These are phyloP conservation scores for Chlorops oryzae DNA, from an alignment of 1,140 invertebrate genomes.

Conservation along the genomic window DNA sequence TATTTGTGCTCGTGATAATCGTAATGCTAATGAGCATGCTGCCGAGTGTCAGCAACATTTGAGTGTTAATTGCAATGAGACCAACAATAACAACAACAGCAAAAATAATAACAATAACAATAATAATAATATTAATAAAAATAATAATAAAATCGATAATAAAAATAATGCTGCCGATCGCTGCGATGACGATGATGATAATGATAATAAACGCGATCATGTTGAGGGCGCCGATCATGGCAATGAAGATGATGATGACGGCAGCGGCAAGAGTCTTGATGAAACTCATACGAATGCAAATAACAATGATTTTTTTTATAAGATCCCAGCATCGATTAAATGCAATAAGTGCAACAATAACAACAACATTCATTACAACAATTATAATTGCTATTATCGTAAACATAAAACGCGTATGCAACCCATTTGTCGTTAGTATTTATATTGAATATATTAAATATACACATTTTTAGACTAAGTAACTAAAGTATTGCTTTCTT, in stretches of 20 bases:
- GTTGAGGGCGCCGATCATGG: neutral
- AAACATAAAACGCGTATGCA: constrained; percentile 47
- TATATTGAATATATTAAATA: no score
- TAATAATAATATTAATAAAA: neutral
- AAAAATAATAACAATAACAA: constrained; percentile 9
- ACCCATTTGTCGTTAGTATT: constrained; percentile 48
- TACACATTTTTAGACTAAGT: no score
- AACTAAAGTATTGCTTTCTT: constrained; percentile 9
- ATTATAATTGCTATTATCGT: constrained; percentile 46
- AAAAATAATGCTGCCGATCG: neutral
- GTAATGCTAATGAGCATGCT: constrained; percentile 36
- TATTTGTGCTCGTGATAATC: constrained; percentile 22
- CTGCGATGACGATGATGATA: no score
- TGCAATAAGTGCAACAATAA: constrained; percentile 44
- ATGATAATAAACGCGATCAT: neutral
- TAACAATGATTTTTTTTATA: constrained; percentile 7
- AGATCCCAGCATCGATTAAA: constrained; percentile 25
- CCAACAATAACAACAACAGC: constrained; percentile 13
- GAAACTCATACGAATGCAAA: neutral
- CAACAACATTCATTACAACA: constrained; percentile 44
- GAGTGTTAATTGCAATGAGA: constrained; percentile 8
- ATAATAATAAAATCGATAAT: constrained; percentile 1
- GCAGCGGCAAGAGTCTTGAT: neutral
- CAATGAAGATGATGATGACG: constrained; percentile 1
- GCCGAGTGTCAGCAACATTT: constrained; percentile 28